These are phyloP conservation scores for Florisuga fusca DNA, from an alignment of 2,797 vertebrate genomes.

Conservation along the genomic window DNA sequence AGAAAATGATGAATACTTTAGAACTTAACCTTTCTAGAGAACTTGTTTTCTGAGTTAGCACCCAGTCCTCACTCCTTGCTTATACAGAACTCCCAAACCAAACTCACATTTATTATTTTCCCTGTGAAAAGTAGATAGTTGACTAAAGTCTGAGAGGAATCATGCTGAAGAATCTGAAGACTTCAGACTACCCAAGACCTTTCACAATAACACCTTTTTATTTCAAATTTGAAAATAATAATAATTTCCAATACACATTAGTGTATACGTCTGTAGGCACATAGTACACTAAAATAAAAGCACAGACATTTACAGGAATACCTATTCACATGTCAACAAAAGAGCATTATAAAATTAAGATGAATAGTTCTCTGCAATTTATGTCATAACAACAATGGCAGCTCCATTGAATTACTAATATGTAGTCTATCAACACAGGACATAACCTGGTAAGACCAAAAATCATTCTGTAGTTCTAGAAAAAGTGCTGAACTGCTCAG, in stretches of 20 bases:
- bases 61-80: neutral
- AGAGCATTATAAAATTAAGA: neutral
- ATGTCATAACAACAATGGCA: neutral
- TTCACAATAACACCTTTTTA: neutral
- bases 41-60: neutral
- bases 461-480: neutral
- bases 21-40: constrained; percentile 1
- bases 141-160: neutral
- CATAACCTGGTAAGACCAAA: neutral
- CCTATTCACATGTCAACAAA: neutral
- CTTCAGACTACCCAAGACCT: neutral
- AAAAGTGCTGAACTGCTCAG: neutral
- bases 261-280: neutral
- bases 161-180: neutral
- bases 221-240: neutral
- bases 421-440: neutral
- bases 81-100: neutral
- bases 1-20: neutral
- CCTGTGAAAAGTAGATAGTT: neutral
- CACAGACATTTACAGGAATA: neutral
- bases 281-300: neutral
- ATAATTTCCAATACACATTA: neutral
- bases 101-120: neutral
- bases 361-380: neutral
- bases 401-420: neutral